Conservation (phyloP, 2,797 vertebrate species). For the Argya squamiceps region DNA sequence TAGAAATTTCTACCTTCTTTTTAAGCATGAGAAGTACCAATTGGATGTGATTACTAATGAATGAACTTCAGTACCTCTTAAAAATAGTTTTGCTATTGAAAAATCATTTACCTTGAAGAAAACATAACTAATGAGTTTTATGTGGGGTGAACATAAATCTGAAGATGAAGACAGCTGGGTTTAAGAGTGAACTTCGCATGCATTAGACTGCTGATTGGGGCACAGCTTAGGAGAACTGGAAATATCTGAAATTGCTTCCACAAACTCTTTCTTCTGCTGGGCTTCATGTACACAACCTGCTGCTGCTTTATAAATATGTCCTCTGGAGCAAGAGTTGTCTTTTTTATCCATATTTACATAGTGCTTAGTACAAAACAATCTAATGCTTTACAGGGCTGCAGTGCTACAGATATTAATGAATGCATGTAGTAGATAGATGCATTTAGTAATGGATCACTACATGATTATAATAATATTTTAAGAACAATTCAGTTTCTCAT, state of each 20-base stretch:
- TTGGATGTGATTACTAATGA: not conserved
- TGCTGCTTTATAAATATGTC: not conserved
- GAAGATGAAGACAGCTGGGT: not conserved
- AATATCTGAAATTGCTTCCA: not conserved
- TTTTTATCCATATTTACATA: not conserved
- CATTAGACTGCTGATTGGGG: not conserved
- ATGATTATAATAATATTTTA: not conserved
- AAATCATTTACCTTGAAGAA: not conserved
- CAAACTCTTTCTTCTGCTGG: not conserved
- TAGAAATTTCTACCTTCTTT: not conserved
- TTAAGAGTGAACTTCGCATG: not conserved
- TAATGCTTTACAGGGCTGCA: not conserved
- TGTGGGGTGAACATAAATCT: not conserved
- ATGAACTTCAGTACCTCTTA: not conserved
- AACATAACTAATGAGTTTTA: not conserved
- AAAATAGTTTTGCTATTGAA: not conserved
- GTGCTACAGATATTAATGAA: not conserved
- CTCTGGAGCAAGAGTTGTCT: not conserved
- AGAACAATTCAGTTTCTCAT: not conserved
- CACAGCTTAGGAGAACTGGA: not conserved
- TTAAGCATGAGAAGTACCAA: not conserved
- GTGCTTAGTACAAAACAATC: not conserved
- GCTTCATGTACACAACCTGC: not conserved
- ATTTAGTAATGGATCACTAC: not conserved
- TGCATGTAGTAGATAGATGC: not conserved